These are phyloP conservation scores for Drosophila lowei DNA, from an alignment of 1,140 invertebrate species.

Conservation along the genomic window DNA sequence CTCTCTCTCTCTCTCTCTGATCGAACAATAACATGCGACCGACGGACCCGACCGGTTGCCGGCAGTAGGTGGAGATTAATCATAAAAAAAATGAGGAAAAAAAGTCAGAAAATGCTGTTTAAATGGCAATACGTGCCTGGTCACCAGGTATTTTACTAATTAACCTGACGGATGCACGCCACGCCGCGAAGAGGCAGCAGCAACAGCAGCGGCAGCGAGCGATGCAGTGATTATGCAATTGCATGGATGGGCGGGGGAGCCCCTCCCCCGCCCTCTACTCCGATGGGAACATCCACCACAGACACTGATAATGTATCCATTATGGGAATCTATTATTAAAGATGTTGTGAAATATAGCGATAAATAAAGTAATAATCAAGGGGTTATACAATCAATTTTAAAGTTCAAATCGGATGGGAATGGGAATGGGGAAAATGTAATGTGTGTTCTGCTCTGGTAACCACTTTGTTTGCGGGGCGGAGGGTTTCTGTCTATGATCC, in stretches of 20 bases:
- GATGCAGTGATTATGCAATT: conserved; percentile 58
- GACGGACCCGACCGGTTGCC: conserved; percentile 28
- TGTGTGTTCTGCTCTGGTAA: no score
- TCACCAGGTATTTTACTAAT: conserved; percentile 72
- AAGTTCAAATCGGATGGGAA: conserved; percentile 10
- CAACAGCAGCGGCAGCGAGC: not conserved
- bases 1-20: conserved; percentile 1
- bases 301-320: no score
- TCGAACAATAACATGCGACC: conserved; percentile 52
- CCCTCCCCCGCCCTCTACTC: no score
- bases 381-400: conserved; percentile 5
- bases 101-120: conserved; percentile 58
- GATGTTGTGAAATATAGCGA: no score
- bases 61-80: conserved; percentile 71
- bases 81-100: conserved; percentile 36
- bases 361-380: no score
- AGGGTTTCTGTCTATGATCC: no score
- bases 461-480: no score
- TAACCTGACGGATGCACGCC: conserved; percentile 68
- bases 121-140: conserved; percentile 75
- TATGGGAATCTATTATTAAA: no score
- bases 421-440: not conserved
- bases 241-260: conserved; percentile 11
- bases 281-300: no score
- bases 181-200: conserved; percentile 21